phyloP scores from a whole-genome alignment of 1,140 invertebrate species.

The Galleria mellonella region DNA sequence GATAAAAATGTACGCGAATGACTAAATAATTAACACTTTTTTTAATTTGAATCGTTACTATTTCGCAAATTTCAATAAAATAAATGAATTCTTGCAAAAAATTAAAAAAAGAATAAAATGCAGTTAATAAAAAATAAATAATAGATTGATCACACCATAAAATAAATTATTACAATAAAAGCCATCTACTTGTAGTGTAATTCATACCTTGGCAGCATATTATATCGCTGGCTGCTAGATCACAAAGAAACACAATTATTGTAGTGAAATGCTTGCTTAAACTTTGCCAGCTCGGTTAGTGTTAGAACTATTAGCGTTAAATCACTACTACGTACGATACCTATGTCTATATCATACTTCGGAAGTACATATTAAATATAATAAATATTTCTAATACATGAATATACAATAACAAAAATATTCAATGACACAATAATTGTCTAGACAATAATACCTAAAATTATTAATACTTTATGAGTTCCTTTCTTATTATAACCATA shows the following conservation, averaged over 20 bases:
- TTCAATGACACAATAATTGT: no score
- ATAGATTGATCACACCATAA: slow-evolving; percentile 7
- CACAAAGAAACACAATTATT: slow-evolving; percentile 49
- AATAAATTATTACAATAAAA: slow-evolving; percentile 8
- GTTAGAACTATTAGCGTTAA: neutral
- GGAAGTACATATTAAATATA: no score
- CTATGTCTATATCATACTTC: no score
- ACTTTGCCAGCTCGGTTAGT: neutral
- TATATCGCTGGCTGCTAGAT: slow-evolving; percentile 68
- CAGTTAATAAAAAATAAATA: slow-evolving; percentile 5
- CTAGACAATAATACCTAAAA: no score
- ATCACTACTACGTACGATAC: neutral
- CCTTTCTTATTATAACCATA: no score
- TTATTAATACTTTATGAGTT: no score
- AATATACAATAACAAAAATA: no score
- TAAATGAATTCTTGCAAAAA: slow-evolving; percentile 3
- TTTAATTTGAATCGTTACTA: no score
- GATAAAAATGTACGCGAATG: no score
- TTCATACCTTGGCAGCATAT: slow-evolving; percentile 75
- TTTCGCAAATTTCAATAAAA: no score
- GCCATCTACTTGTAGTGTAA: slow-evolving; percentile 18
- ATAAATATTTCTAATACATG: no score
- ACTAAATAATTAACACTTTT: no score
- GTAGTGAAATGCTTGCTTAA: neutral
- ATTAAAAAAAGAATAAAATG: slow-evolving; percentile 4